A percentile compares a stretch with the other conserved stretches of the same genome.
Conservation (phyloP, 2,888 invertebrate species). For the Caenorhabditis sp. region DNA sequence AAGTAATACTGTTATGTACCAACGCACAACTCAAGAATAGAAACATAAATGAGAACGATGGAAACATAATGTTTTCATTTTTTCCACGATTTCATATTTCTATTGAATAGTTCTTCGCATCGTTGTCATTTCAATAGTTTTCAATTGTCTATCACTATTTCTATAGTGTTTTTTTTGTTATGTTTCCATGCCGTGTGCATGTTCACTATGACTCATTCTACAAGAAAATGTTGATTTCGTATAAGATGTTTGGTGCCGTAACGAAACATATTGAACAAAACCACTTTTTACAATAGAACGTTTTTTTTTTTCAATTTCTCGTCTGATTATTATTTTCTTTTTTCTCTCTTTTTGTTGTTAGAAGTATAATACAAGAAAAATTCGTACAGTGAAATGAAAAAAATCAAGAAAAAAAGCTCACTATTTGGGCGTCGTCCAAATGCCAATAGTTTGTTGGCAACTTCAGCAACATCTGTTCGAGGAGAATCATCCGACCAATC, state of each 20-base stretch:
- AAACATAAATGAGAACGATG: background rate
- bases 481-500: constrained; percentile 2
- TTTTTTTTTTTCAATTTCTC: background rate
- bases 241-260: background rate
- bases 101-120: constrained; percentile 2
- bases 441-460: constrained; percentile 2
- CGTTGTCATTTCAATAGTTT: constrained; percentile 4
- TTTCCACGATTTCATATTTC: background rate
- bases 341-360: background rate
- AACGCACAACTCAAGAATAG: background rate
- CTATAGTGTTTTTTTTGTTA: background rate
- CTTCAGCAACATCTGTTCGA: constrained; percentile 9
- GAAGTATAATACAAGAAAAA: background rate
- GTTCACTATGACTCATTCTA: constrained; percentile 4
- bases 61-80: background rate
- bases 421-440: constrained; percentile 1
- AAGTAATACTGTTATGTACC: background rate
- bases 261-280: background rate
- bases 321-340: background rate
- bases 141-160: constrained; percentile 6
- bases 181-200: background rate
- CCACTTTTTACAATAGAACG: constrained; percentile 2
- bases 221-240: background rate
- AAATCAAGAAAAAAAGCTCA: constrained; percentile 1
- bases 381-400: constrained; percentile 1